Conservation (phyloP, 2,113 vertebrate species). For the Ranitomeya variabilis region DNA sequence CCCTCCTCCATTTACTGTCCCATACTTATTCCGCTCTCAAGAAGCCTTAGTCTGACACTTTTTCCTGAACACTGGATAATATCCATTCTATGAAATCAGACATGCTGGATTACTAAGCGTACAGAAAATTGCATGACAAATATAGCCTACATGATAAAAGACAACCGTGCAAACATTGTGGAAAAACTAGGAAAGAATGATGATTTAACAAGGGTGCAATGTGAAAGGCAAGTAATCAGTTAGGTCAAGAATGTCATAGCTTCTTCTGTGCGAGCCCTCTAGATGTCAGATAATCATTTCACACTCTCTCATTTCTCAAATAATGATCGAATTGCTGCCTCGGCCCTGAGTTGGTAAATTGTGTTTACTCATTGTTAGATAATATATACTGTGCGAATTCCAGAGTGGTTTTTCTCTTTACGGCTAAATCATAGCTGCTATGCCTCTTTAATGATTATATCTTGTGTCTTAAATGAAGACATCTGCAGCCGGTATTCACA, state of each 20-base stretch:
- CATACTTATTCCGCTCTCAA: too few relatives aligned
- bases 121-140: not conserved
- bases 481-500: constrained; percentile 46
- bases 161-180: constrained; percentile 4
- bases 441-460: constrained; percentile 47
- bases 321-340: constrained; percentile 45
- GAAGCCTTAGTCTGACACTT: not conserved
- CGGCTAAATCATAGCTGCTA: constrained; percentile 34
- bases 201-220: constrained; percentile 23
- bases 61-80: not conserved
- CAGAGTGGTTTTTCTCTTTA: constrained; percentile 3
- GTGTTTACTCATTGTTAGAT: constrained; percentile 52
- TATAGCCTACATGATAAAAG: not conserved
- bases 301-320: constrained; percentile 46
- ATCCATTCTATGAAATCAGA: not conserved
- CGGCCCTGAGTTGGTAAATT: constrained; percentile 37
- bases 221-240: constrained; percentile 39
- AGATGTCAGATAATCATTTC: constrained; percentile 51
- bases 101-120: not conserved
- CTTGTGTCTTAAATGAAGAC: constrained; percentile 55
- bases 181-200: not conserved
- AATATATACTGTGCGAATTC: constrained; percentile 40
- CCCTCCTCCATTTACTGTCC: too few relatives aligned
- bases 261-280: constrained; percentile 27
- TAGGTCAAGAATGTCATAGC: constrained; percentile 35